A percentile compares a stretch with the other conserved stretches of the same genome.
Evolutionary conservation across 1,140 invertebrate genomes (phyloP).

Genomic region (Paraescarpia echinospica): DNA sequence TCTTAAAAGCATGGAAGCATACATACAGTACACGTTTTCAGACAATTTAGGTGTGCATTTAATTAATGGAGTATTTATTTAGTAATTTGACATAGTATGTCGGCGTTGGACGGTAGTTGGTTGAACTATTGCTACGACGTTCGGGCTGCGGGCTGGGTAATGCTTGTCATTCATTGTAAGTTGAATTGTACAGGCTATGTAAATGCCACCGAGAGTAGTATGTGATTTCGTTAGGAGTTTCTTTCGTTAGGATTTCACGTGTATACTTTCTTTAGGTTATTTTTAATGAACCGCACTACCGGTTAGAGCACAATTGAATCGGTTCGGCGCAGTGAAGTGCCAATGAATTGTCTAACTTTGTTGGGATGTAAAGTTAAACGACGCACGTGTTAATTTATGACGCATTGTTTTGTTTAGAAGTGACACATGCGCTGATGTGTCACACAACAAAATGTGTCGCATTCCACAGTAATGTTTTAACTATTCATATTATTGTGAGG

Average conservation of each 20-base stretch:
- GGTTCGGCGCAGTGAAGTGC: not conserved
- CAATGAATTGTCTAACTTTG: not conserved
- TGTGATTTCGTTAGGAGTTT: not conserved
- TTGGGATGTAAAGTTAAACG: not conserved
- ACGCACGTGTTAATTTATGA: not conserved
- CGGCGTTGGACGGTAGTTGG: not conserved
- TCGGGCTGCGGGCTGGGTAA: not conserved
- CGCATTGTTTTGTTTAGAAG: not conserved
- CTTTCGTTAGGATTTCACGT: not conserved
- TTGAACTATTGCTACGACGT: not conserved
- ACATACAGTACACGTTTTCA: not conserved
- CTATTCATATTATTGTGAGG: not conserved
- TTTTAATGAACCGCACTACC: not conserved
- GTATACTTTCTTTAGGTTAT: not conserved
- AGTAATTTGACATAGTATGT: conserved; percentile 1
- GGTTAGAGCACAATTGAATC: not conserved
- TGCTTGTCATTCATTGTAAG: not conserved
- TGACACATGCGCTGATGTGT: not conserved
- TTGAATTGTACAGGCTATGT: not conserved
- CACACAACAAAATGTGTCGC: not conserved
- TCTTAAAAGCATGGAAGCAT: not conserved
- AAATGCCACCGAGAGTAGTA: not conserved
- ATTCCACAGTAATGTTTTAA: not conserved
- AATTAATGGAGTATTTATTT: not conserved
- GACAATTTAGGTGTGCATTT: not conserved